A percentile compares a stretch with the other conserved stretches of the same genome.
Evolutionary conservation across 2,797 vertebrate species (phyloP).

Genomic region (Rhinichthys osculus): DNA sequence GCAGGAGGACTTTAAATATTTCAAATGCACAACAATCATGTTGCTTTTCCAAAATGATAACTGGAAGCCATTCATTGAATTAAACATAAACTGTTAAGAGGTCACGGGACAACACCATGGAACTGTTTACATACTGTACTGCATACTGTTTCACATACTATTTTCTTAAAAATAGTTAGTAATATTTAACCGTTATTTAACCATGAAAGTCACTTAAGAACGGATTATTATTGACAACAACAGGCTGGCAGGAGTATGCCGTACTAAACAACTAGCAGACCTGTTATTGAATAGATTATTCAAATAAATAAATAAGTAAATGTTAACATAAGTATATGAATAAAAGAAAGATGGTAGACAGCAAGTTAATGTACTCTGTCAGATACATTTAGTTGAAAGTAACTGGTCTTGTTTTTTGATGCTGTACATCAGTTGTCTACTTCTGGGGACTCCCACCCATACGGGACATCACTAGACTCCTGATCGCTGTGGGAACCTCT

Average conservation of each 20-base stretch:
- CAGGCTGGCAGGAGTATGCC: not conserved
- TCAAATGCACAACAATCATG: not conserved
- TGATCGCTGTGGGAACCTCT: constrained; percentile 45
- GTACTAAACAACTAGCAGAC: not conserved
- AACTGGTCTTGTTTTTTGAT: not conserved
- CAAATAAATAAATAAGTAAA: not conserved
- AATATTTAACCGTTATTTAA: not conserved
- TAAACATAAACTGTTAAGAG: too few species aligned
- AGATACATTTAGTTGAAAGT: not conserved
- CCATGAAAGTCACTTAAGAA: not conserved
- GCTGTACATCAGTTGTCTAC: constrained; percentile 7
- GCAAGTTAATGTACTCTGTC: not conserved
- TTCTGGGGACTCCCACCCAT: constrained; percentile 8
- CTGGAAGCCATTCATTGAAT: not conserved
- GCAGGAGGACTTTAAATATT: too few species aligned
- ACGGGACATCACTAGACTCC: constrained; percentile 3
- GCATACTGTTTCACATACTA: not conserved
- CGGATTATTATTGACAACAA: not conserved
- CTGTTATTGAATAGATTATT: not conserved
- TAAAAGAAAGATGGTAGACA: not conserved
- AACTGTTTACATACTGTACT: too few species aligned
- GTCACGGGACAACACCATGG: too few species aligned
- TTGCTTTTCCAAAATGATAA: not conserved
- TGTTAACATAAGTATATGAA: not conserved
- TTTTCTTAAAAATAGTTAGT: not conserved